Percentiles rank a stretch among this genome's conserved stretches.
These are phyloP conservation scores for Mesodorylaimus sp. DNA, from an alignment of 2,888 invertebrate genomes.

Conservation along the genomic window DNA sequence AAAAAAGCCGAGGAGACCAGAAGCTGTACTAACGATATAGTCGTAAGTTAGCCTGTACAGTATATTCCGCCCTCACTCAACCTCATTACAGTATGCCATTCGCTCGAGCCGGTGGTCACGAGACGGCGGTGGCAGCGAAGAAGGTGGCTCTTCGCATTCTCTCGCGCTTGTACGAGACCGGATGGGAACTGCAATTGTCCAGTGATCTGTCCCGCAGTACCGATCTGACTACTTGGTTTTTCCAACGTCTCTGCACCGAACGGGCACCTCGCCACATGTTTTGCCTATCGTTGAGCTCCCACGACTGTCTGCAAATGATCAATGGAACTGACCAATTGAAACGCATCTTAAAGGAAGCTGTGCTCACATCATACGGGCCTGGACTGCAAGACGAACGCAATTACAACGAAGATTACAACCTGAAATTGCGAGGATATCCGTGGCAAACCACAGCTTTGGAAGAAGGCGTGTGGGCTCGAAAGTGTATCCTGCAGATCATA, in stretches of 20 bases:
- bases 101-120: too few species aligned
- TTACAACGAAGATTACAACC: constrained; percentile 5
- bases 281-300: constrained; percentile 9
- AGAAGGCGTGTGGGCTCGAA: constrained; percentile 8
- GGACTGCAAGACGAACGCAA: not conserved
- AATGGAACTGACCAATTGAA: constrained; percentile 2
- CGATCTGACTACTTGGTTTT: constrained; percentile 11
- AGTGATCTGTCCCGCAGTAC: constrained; percentile 2
- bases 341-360: not conserved
- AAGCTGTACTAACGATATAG: too few species aligned
- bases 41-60: too few species aligned
- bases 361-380: too few species aligned
- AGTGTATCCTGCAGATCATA: constrained; percentile 11
- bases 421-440: constrained; percentile 8
- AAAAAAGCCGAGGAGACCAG: too few species aligned
- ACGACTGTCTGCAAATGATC: constrained; percentile 11
- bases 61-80: too few species aligned
- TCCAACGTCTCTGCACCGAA: not conserved
- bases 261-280: not conserved
- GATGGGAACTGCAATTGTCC: constrained; percentile 8
- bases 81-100: too few species aligned
- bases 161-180: too few species aligned
- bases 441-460: constrained; percentile 4
- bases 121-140: too few species aligned
- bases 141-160: too few species aligned